Base-by-base conservation (phyloP, 2,797 vertebrate species). In the Luscinia luscinia region DNA sequence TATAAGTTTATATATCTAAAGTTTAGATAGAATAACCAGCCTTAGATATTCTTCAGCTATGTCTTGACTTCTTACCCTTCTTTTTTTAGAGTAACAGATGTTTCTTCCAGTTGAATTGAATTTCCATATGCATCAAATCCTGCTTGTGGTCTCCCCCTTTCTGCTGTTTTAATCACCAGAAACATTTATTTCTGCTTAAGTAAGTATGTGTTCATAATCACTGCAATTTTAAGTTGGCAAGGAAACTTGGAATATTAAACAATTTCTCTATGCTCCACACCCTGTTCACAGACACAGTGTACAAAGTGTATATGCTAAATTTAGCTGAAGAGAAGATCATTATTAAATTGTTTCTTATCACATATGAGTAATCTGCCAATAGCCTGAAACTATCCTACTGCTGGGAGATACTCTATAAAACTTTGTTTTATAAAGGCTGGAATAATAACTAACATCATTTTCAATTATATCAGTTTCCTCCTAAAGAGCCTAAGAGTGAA, bases 171-270 rank as follows among this genome's bases (percentile, higher is more conserved):
- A 72, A 70, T 88, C 54, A 87, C 24, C n/a, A 90, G 76, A 90
- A 94, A 70, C 66, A 88, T 78, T 89, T 91, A 45, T 78, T 94
- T 93, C 54, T 58, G 51, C 52, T 78, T 83, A 85, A 70, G 67
- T 68, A 84, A 70, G 61, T 82, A 49, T 57, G 38, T 91, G 59
- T 63, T 91, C 45, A 59, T 41, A 77, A 82, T 77, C 48, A 67
- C 36, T 76, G 30, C 69, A 80, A 88, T 90, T 92, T 91, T 72
- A 87, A 87, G 38, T 63, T 90, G 87, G 89, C 70, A 90, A 46
- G 77, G 90, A 90, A 91, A 84, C n/a, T 52, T 76, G 63, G 80
- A 90, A 66, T 87, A 93, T 88, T 78, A 79, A 91, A 75, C 32
- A 55, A 61, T 67, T 87, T 92, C 30, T 82, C 57, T 89, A 15